Evolutionary conservation across 2,797 vertebrate genomes (phyloP), one percentile per base, ranked within the genome.

Genomic region (Pseudocheirus occidentalis): DNA sequence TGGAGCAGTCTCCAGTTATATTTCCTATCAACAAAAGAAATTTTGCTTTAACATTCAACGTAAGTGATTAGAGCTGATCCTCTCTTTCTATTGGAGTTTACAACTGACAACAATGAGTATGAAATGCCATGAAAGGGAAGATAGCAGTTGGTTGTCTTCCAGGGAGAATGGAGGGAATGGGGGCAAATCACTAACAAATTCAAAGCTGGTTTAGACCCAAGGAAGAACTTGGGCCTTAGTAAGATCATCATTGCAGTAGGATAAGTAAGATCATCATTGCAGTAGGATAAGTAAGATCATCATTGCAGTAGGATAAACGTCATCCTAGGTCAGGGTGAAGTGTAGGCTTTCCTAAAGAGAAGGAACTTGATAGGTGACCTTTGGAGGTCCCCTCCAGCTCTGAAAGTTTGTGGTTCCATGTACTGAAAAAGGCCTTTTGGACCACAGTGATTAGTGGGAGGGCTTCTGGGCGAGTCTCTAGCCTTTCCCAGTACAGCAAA

Each of bases 11-110:
- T 99, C 97, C 98, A 99, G 99, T 98, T 99, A 99, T 98, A 99
- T 99, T 97, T 99, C 99, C 92, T 99, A 99, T 98, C 99, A 99
- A 99, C 99, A 99, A 98, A 99, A 99, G 99, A 99, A 99, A 98
- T 98, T 99, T 87, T 99, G 99, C 98, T 99, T 99, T 98, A 98
- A 99, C 96, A 99, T 99, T 97, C 99, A 99, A 92, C 99, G 99
- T 99, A 98, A 99, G 99, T 98, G 29, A 1, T 31, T n/a, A 50
- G 9, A 87, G 21, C 46, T 81, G 73, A 40, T 87, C 21, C 0
- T 87, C 40, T 81, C 31, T 50, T 87, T 87, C 73, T 87, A 11
- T 40, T 87, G n/a, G 73, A 87, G 13, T 16, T 73, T 34, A 18
- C 4, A 18, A 34, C 40, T 87, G 40, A 87, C 40, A 27, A 46